Percentiles rank a stretch among this genome's conserved stretches.
These are phyloP conservation scores for Apodemus agrarius DNA, from an alignment of 2,797 vertebrate genomes.

Conservation along the genomic window DNA sequence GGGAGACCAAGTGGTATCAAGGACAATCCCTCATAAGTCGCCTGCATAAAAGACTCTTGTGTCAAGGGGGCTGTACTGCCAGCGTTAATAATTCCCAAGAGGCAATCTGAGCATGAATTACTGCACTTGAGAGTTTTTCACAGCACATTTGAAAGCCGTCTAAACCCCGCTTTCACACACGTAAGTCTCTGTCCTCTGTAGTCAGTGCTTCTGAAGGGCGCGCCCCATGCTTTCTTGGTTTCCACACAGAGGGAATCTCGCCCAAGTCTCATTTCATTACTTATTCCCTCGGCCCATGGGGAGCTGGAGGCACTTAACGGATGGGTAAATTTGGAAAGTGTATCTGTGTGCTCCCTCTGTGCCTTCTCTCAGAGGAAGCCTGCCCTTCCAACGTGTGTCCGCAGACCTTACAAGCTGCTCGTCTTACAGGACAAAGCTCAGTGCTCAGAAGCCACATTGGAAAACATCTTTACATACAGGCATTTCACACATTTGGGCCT, in stretches of 20 bases:
- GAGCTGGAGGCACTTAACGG: background rate
- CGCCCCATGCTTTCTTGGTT: background rate
- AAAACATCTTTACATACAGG: background rate
- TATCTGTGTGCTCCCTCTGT: background rate
- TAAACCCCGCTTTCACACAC: background rate
- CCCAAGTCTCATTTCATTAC: background rate
- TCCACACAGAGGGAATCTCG: background rate
- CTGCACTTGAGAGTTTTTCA: background rate
- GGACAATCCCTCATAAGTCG: conserved; percentile 16
- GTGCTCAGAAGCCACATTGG: background rate
- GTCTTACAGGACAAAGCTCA: background rate
- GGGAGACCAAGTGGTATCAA: conserved; percentile 43
- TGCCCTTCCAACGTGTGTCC: background rate
- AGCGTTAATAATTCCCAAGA: background rate
- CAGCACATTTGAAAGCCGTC: background rate
- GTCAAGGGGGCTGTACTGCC: background rate
- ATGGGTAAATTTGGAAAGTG: background rate
- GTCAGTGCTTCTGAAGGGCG: background rate
- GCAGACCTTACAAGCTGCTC: background rate
- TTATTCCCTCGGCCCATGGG: background rate
- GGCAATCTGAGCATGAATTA: background rate
- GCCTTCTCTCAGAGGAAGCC: background rate
- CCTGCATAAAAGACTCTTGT: background rate
- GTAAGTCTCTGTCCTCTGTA: background rate
- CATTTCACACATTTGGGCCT: background rate